Evolutionary conservation across 2,888 invertebrate genomes (phyloP).

Genomic region (Hydrotaea diabolus): DNA sequence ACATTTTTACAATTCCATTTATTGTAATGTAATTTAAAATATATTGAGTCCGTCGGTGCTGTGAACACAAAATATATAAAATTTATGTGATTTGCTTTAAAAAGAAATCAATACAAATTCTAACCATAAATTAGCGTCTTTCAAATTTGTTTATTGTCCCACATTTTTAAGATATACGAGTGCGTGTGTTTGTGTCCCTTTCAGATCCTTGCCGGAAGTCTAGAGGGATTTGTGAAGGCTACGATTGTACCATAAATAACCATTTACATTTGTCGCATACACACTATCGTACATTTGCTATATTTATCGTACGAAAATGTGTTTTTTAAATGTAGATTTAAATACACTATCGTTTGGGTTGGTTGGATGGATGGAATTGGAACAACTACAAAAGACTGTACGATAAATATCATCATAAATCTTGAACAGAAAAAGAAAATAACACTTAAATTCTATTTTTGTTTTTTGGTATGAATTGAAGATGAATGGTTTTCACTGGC

Average conservation of each 20-base stretch:
- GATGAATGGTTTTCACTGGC: too few species aligned
- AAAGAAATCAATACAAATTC: conserved; percentile 26
- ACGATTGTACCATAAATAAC: conserved; percentile 11
- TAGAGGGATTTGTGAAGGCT: background rate
- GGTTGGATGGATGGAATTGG: too few species aligned
- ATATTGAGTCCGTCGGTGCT: too few species aligned
- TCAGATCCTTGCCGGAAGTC: background rate
- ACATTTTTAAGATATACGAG: background rate
- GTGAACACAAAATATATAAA: too few species aligned
- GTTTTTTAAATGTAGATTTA: background rate
- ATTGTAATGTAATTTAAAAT: too few species aligned
- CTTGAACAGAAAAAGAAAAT: background rate
- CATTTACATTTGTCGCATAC: conserved; percentile 14
- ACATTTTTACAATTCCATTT: too few species aligned
- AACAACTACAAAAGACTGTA: background rate
- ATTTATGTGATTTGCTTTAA: too few species aligned
- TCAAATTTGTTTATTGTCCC: conserved; percentile 22
- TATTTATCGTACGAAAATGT: background rate
- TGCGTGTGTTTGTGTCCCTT: background rate
- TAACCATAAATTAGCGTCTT: conserved; percentile 33
- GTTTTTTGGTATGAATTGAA: background rate
- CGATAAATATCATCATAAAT: conserved; percentile 23
- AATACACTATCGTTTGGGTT: too few species aligned
- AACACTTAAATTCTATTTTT: conserved; percentile 2
- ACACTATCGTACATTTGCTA: background rate